Conservation (phyloP, 1,140 invertebrate species). For the Neocloeon triangulifer region DNA sequence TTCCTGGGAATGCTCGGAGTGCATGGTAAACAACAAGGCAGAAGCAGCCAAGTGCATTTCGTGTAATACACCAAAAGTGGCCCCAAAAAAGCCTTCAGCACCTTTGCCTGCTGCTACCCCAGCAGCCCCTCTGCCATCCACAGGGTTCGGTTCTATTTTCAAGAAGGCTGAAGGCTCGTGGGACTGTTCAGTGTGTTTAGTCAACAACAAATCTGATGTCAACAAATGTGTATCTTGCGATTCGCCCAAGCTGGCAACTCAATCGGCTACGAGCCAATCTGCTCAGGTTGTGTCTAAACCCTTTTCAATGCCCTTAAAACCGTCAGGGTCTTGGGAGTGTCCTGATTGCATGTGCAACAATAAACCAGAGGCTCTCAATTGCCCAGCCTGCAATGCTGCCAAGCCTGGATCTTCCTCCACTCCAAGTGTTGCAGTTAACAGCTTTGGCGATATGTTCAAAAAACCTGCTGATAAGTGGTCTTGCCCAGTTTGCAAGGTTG, state of each 20-base stretch:
- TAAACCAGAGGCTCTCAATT: slow-evolving; percentile 23
- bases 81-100: too few species aligned
- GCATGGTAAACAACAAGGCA: slow-evolving; percentile 36
- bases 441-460: slow-evolving; percentile 23
- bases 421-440: too few species aligned
- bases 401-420: too few species aligned
- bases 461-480: slow-evolving; percentile 26
- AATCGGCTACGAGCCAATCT: too few species aligned
- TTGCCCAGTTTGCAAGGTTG: slow-evolving; percentile 32
- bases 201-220: slow-evolving; percentile 28
- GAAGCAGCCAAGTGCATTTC: slow-evolving; percentile 32
- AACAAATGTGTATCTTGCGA: too few species aligned
- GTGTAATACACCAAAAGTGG: slow-evolving; percentile 35
- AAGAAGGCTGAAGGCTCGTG: slow-evolving; percentile 27
- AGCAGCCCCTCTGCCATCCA: neutral
- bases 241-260: too few species aligned
- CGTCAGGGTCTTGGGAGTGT: slow-evolving; percentile 41
- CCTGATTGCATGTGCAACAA: slow-evolving; percentile 37
- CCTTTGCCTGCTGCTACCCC: slow-evolving; percentile 17
- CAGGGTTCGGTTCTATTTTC: slow-evolving; percentile 26
- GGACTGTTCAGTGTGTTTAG: slow-evolving; percentile 39
- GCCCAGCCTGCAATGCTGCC: too few species aligned
- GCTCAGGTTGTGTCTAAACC: too few species aligned
- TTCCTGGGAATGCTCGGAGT: slow-evolving; percentile 39
- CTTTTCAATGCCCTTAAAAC: too few species aligned